Evolutionary conservation across 2,797 vertebrate species (phyloP).

Genomic region (Potorous gilbertii): DNA sequence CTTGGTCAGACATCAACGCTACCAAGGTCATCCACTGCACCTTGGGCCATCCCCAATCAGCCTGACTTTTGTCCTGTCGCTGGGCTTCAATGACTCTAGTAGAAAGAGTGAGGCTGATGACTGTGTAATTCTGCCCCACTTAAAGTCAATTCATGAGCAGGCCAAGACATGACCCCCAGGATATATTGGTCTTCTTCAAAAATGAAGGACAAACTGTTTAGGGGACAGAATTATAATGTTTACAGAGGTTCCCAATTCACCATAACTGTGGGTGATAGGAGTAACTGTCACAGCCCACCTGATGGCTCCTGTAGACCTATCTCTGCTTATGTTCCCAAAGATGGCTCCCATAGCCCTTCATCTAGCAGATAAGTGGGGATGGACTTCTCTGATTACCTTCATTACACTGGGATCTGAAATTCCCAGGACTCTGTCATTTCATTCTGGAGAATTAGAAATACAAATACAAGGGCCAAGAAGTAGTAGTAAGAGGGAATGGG

Average conservation of each 20-base stretch:
- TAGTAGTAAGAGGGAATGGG: background rate
- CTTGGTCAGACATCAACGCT: background rate
- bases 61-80: background rate
- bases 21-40: background rate
- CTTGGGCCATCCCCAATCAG: background rate
- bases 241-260: background rate
- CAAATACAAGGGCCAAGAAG: background rate
- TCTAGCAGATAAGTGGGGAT: background rate
- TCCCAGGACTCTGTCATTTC: background rate
- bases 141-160: background rate
- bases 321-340: background rate
- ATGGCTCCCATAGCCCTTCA: background rate
- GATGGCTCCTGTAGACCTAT: background rate
- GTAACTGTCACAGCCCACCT: background rate
- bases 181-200: background rate
- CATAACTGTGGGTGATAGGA: background rate
- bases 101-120: background rate
- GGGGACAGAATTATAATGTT: background rate
- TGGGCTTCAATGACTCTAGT: background rate
- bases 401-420: background rate
- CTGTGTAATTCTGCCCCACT: background rate
- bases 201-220: background rate
- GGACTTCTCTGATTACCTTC: background rate
- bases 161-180: background rate
- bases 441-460: background rate